Conservation (phyloP, 1,140 invertebrate genomes). For the Drosophila lacteicornis region DNA sequence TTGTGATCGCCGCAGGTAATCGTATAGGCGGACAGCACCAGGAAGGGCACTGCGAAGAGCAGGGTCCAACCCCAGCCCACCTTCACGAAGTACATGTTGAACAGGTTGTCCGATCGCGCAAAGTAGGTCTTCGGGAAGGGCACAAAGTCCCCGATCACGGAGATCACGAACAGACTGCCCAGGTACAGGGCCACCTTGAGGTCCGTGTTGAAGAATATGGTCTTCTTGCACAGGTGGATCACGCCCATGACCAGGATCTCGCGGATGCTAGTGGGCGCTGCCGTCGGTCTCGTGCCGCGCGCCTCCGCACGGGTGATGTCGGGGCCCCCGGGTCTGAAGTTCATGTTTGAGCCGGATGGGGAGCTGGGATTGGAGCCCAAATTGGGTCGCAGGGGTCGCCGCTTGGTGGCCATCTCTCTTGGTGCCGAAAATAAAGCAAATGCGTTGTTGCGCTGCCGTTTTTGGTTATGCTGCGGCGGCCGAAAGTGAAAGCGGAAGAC, state of each 20-base stretch:
- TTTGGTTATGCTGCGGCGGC: slow-evolving; percentile 57
- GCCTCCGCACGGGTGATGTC: slow-evolving; percentile 73
- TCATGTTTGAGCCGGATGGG: slow-evolving; percentile 69
- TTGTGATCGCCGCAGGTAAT: slow-evolving; percentile 92
- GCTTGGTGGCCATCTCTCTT: slow-evolving; percentile 72
- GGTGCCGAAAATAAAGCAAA: slow-evolving; percentile 11
- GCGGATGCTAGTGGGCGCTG: slow-evolving; percentile 92
- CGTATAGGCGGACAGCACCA: slow-evolving; percentile 92
- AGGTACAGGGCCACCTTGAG: slow-evolving; percentile 95
- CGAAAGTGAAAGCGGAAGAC: slow-evolving; percentile 64
- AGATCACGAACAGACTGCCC: slow-evolving; percentile 92
- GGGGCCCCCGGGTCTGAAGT: slow-evolving; percentile 78
- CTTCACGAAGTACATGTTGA: slow-evolving; percentile 97
- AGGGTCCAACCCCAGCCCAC: slow-evolving; percentile 98
- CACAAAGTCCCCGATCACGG: slow-evolving; percentile 92
- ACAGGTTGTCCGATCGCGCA: slow-evolving; percentile 93
- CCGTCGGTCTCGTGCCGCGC: slow-evolving; percentile 89
- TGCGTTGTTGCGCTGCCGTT: slow-evolving; percentile 57
- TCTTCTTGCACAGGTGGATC: slow-evolving; percentile 94
- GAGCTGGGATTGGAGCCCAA: slow-evolving; percentile 29
- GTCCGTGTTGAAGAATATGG: slow-evolving; percentile 93
- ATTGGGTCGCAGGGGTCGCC: slow-evolving; percentile 73
- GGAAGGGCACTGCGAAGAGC: slow-evolving; percentile 90
- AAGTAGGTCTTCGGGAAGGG: slow-evolving; percentile 94
- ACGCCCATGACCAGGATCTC: slow-evolving; percentile 93